These are phyloP conservation scores for Liasis olivaceus DNA, from an alignment of 2,797 vertebrate species.

Conservation along the genomic window DNA sequence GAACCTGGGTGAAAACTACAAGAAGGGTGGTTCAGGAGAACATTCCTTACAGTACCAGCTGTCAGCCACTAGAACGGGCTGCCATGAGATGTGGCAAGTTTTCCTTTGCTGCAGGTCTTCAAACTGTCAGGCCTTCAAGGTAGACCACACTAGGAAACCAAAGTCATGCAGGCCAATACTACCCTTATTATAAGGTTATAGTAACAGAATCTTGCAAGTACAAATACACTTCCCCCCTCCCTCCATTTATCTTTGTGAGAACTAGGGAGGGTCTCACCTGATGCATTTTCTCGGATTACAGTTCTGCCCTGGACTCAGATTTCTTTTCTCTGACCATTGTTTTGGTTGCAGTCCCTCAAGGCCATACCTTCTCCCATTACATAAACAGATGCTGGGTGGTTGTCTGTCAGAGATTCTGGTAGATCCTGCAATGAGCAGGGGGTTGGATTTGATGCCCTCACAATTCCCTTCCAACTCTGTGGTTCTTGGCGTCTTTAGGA, in stretches of 20 bases:
- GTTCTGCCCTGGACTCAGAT: not conserved
- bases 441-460: not conserved
- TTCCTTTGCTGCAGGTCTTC: not conserved
- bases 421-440: not conserved
- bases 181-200: too few relatives aligned
- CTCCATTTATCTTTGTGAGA: too few relatives aligned
- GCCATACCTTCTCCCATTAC: not conserved
- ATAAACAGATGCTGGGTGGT: not conserved
- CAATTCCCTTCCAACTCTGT: not conserved
- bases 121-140: not conserved
- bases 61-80: not conserved
- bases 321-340: not conserved
- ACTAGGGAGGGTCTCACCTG: not conserved
- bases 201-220: too few relatives aligned
- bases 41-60: not conserved
- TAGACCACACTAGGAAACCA: not conserved
- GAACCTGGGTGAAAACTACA: not conserved
- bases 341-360: not conserved
- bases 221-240: too few relatives aligned
- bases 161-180: not conserved
- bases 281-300: not conserved
- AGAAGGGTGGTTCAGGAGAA: not conserved
- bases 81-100: not conserved
- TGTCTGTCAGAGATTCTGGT: not conserved
- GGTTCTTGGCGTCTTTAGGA: not conserved